Evolutionary conservation across 2,888 invertebrate species (phyloP), one percentile per base, ranked within the genome.

Genomic region (Lochmaea crataegi): DNA sequence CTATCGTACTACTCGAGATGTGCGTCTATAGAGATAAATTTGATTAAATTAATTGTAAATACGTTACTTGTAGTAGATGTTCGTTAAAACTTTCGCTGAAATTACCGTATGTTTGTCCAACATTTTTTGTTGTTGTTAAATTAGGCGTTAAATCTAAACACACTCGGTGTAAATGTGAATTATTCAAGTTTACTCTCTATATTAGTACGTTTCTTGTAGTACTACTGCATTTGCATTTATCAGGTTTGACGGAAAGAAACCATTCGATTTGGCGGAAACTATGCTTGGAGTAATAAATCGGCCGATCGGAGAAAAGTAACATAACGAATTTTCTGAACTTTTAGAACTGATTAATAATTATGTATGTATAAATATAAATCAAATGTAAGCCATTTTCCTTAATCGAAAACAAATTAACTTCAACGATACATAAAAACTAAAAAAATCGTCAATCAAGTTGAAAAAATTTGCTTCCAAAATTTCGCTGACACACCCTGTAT

Each of bases 201-300:
- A 45, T 45, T 48, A 6, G 48, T 11, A 48, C n/a, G n/a, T 60
- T 60, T 60, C 32, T 38, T 32, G 32, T 32, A 32, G 60, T 60
- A 60, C 73, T 74, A 74, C 76, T 77, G 75, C 76, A 75, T 77
- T 77, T 74, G 76, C 75, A 77, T 76, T 76, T 75, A 73, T 73
- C 76, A 75, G 76, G 75, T 73, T n/a, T 63, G 63, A 63, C 63
- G 58, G 45, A 38, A 32, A 11, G 12, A 60, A 14, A 57, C 11
- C 10, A 57, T 32, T 32, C 26, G 26, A 32, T 32, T 32, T 32
- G 48, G 65, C 65, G 65, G 65, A 66, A 65, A 66, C 32, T 51
- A 48, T n/a, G 51, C 53, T 22, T 65, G 65, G 51, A 56, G 67
- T 58, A 57, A 22, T 22, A 22, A 22, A 22, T 32, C 26, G 26